Conservation (phyloP, 2,888 invertebrate genomes). For the Rotaria sp. region DNA sequence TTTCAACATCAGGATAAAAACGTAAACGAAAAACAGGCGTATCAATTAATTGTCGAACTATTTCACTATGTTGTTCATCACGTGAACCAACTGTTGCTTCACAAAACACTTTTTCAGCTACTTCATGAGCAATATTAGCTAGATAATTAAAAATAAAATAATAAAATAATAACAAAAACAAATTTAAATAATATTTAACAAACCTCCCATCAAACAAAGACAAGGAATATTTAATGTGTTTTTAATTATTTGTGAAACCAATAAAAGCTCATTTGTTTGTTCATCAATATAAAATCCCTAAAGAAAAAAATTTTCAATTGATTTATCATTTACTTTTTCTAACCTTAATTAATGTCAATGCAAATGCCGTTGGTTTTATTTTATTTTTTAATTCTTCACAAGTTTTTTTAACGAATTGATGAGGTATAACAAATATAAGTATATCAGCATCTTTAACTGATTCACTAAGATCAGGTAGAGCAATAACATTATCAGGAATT, state of each 20-base stretch:
- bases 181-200: background rate
- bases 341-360: conserved; percentile 81
- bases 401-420: conserved; percentile 69
- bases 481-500: conserved; percentile 86
- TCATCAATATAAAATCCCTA: conserved; percentile 47
- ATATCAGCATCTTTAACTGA: conserved; percentile 85
- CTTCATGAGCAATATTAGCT: conserved; percentile 92
- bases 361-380: conserved; percentile 81
- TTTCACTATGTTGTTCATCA: conserved; percentile 63
- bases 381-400: conserved; percentile 71
- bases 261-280: conserved; percentile 61
- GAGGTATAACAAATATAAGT: conserved; percentile 89
- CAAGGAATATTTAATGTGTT: conserved; percentile 79
- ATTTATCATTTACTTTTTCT: background rate
- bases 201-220: conserved; percentile 81
- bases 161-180: no score
- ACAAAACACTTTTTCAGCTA: conserved; percentile 92
- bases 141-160: background rate
- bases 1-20: conserved; percentile 87
- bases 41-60: conserved; percentile 81
- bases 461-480: conserved; percentile 80
- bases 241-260: conserved; percentile 89
- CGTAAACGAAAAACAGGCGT: conserved; percentile 88
- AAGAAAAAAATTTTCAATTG: conserved; percentile 41
- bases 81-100: conserved; percentile 77